Percentiles rank a stretch among this genome's conserved stretches.
Evolutionary conservation across 2,888 invertebrate genomes (phyloP).

Genomic region (Toxonevra muliebris): DNA sequence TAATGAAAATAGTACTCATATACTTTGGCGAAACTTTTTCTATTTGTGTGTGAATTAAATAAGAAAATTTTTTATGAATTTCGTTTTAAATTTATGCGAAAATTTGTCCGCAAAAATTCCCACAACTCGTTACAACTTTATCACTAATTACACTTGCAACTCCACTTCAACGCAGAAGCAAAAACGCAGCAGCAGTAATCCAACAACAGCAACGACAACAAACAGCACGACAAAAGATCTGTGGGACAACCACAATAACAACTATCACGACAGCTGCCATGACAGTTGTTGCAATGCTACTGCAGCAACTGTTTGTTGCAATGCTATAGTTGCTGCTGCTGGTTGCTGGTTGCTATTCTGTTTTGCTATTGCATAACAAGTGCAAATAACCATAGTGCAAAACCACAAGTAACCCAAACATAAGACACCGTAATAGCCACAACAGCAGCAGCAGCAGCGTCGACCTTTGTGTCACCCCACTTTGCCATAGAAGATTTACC

Average conservation of each 20-base stretch:
- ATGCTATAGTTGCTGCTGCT: slow-evolving; percentile 8
- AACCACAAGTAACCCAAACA: slow-evolving; percentile 34
- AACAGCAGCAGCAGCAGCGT: slow-evolving; percentile 19
- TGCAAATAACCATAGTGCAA: slow-evolving; percentile 39
- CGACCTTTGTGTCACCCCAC: slow-evolving; percentile 3
- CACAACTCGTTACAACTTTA: neutral
- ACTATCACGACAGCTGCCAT: slow-evolving; percentile 8
- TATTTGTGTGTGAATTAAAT: no score
- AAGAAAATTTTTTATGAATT: no score
- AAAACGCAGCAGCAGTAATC: neutral
- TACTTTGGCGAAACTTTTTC: no score
- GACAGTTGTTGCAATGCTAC: slow-evolving; percentile 22
- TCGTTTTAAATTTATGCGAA: no score
- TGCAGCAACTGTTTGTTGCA: slow-evolving; percentile 16
- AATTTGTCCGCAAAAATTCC: no score
- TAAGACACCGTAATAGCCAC: slow-evolving; percentile 27
- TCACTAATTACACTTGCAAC: slow-evolving; percentile 21
- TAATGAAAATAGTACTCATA: no score
- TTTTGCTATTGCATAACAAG: slow-evolving; percentile 30
- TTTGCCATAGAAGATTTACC: no score
- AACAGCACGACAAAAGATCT: slow-evolving; percentile 12
- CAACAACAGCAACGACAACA: slow-evolving; percentile 12
- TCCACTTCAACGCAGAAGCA: slow-evolving; percentile 3
- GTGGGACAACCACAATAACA: slow-evolving; percentile 18
- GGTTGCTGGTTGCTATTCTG: no score